Conservation (phyloP, 2,797 vertebrate genomes). For the Pantherophis vulpinus region DNA sequence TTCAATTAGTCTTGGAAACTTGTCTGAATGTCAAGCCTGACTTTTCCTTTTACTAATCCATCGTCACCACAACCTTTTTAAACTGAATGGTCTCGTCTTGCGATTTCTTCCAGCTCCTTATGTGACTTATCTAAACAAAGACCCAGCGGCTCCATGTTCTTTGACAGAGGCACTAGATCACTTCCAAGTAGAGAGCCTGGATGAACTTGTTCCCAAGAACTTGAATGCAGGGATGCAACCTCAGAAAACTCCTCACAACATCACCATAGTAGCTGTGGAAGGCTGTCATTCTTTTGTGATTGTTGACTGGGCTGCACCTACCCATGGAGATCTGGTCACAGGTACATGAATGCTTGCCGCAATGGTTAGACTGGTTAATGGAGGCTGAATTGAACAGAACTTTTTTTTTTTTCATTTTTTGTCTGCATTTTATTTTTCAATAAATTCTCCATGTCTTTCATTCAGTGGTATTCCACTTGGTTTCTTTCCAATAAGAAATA, state of each 20-base stretch:
- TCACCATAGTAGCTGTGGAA: slow-evolving; percentile 94
- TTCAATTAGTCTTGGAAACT: not conserved
- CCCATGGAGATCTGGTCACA: slow-evolving; percentile 89
- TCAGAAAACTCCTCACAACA: slow-evolving; percentile 84
- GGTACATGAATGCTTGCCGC: slow-evolving; percentile 68
- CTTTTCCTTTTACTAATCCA: not conserved
- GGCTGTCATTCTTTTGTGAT: slow-evolving; percentile 99
- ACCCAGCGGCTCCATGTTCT: slow-evolving; percentile 88
- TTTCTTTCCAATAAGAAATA: not conserved
- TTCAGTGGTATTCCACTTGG: not conserved
- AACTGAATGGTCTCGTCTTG: not conserved
- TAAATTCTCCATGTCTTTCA: not conserved
- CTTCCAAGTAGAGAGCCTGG: slow-evolving; percentile 90
- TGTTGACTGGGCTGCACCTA: slow-evolving; percentile 91
- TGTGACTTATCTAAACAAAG: slow-evolving; percentile 92
- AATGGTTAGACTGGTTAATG: not conserved
- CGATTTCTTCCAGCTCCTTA: slow-evolving; percentile 82
- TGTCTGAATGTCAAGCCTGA: not conserved
- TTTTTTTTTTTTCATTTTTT: not conserved
- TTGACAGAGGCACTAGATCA: slow-evolving; percentile 95
- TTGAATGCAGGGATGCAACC: slow-evolving; percentile 71
- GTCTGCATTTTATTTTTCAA: not conserved
- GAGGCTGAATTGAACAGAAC: not conserved
- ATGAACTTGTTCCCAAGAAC: slow-evolving; percentile 84
- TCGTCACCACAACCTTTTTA: not conserved